phyloP scores from a whole-genome alignment of 2,888 invertebrate species.

The Dryomyza anilis region DNA sequence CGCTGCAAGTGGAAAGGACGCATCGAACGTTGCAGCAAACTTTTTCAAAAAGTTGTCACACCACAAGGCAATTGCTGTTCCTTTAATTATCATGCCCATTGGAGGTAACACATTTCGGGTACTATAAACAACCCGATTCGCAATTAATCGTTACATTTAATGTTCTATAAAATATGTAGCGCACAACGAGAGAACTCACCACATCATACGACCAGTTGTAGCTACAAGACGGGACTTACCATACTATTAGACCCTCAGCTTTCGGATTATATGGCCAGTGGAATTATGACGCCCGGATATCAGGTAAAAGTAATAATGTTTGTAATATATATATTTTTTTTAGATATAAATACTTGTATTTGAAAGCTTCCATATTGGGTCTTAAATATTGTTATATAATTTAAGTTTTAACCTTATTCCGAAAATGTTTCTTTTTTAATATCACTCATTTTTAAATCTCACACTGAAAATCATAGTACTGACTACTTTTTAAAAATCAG shows the following conservation, averaged over 20 bases:
- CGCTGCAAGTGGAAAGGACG: slow-evolving; percentile 68
- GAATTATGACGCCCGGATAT: slow-evolving; percentile 65
- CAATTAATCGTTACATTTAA: not conserved
- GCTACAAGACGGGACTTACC: slow-evolving; percentile 68
- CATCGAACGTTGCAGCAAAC: slow-evolving; percentile 62
- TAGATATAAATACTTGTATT: no score
- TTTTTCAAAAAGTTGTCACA: slow-evolving; percentile 64
- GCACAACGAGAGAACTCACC: no score
- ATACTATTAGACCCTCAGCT: slow-evolving; percentile 64
- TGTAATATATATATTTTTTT: no score
- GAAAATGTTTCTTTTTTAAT: no score
- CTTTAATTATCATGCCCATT: slow-evolving; percentile 67
- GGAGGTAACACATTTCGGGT: not conserved
- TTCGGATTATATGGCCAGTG: slow-evolving; percentile 67
- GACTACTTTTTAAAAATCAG: no score
- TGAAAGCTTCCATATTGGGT: no score
- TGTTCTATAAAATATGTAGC: no score
- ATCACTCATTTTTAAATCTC: no score
- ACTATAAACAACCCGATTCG: not conserved
- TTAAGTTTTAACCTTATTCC: no score
- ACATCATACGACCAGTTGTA: slow-evolving; percentile 66
- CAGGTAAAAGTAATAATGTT: no score
- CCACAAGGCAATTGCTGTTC: slow-evolving; percentile 68
- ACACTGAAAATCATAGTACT: no score
- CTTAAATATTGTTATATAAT: no score